Base-by-base conservation (phyloP, 2,888 invertebrate genomes). In the Schizaphis graminum region DNA sequence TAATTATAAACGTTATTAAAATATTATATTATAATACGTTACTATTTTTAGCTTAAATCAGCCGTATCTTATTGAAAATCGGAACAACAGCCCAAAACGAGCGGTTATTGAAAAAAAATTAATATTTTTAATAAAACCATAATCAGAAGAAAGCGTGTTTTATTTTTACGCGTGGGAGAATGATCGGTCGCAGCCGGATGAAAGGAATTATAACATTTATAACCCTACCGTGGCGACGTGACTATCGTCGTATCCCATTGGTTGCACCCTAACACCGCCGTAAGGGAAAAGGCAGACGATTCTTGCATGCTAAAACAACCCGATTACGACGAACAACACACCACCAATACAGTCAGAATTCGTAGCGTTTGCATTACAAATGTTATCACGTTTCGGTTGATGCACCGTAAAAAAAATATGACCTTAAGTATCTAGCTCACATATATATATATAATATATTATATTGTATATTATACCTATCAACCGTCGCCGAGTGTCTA, bases 61-160 rank as follows among this genome's bases (percentile, higher is more conserved):
- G 7, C 21, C 8, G 3, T 16, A 77, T 35, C 8, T 77, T 77
- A 35, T 35, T 77, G 77, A 21, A 21, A 77, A 35, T 35, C 5
- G 2, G 35, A 7, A 77, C 1, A 21, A 7, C 7, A 21, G 16
- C 1, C 35, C 1, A 3, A 77, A 35, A 77, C 26, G 77, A 35
- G 0, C 21, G 35, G 77, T 77, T 35, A 8, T 77, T 61, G 87
- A 49, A 92, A 87, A 21, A 77, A 35, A 61, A 61, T 5, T 35
- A 87, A 61, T 41, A 49, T 67, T 92, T 92, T 92, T 87, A 49
- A 41, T 87, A 61, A 35, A 87, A 87, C 57, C 57, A 86, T 91
- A 57, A 47, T 91, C 24, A n/a, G 86, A n/a, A 3, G 57, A 49
- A 35, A 35, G 1, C 35, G 28, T n/a, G 35, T 28, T 28, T 61